Percentiles rank a stretch among this genome's conserved stretches.
phyloP scores from a whole-genome alignment of 2,113 vertebrate species.

The Sylvia atricapilla region DNA sequence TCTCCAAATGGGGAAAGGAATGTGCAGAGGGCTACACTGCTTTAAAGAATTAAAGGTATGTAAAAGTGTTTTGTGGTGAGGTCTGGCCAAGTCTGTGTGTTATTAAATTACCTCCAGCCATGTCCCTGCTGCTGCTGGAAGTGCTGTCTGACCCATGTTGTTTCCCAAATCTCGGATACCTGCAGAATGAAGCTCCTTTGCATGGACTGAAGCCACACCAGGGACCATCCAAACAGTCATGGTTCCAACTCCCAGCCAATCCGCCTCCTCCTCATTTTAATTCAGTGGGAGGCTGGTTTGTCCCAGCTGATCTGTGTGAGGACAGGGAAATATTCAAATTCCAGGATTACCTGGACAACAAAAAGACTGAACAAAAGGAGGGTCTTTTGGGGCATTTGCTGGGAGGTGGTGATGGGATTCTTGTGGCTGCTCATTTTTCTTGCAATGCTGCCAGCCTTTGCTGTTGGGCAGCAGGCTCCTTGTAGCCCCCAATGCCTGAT shows the following conservation, averaged over 20 bases:
- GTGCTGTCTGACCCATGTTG: not conserved
- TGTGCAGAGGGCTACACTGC: not conserved
- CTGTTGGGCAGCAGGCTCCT: not conserved
- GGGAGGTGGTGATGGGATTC: not conserved
- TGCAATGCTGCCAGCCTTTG: not conserved
- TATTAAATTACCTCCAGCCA: not conserved
- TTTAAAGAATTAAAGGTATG: not conserved
- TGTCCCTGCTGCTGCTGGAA: not conserved
- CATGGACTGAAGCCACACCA: not conserved
- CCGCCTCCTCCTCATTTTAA: not conserved
- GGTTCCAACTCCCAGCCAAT: not conserved
- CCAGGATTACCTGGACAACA: not conserved
- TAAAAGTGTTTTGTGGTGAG: not conserved
- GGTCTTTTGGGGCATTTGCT: not conserved
- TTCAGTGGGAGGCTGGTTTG: not conserved
- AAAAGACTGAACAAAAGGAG: not conserved
- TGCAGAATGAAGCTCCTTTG: not conserved
- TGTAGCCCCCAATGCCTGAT: rapidly evolving
- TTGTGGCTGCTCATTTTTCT: not conserved
- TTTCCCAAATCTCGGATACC: not conserved
- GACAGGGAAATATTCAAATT: not conserved
- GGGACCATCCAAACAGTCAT: not conserved
- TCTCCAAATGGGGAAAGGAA: not conserved
- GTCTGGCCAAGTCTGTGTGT: not conserved
- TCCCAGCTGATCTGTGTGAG: not conserved